Base-by-base conservation (phyloP, 2,888 invertebrate species). In the Deroplatys truncata region DNA sequence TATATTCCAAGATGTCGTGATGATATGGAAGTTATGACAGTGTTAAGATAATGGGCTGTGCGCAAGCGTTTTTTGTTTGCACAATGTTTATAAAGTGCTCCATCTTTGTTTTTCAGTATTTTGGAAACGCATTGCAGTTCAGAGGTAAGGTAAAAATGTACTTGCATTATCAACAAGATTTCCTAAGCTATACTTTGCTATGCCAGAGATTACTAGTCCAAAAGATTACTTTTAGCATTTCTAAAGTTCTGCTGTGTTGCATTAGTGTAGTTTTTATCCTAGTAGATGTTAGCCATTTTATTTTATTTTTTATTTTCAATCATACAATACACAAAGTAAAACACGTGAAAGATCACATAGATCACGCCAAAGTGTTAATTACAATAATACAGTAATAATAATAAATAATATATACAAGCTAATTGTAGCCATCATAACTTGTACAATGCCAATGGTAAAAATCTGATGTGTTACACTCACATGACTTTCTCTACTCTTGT, bases 1-100 rank as follows among this genome's bases (percentile, higher is more conserved):
- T 96, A 96, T 92, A 95, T 96, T 91, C 96, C 96, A 84, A 95
- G 95, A 89, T 94, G 94, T 90, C 92, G 94, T 89, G 94, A 94
- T 91, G 94, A 94, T 91, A 94, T 94, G 93, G 94, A 94, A 91
- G 94, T 94, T 15, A 92, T 94, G 91, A 91, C 7, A 72, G 56
- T 72, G 56, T 20, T 25, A 72, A 72, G 56, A 72, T 72, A 20
- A 72, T 72, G 56, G 56, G 56, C 56, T 72, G 56, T 72, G 56
- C 13, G 43, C 43, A 43, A 13, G 43, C 13, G 43, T 43, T 43
- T 13, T 43, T 43, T 43, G 43, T 43, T 35, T 43, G 43, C 56
- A 72, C 56, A 72, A 72, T 25, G 20, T 72, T 72, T 7, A 72
- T 72, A 3, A 20, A 72, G 16, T 16, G 20, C 15, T 1, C n/a